Evolutionary conservation across 1,140 invertebrate species (phyloP), one percentile per base, ranked within the genome.

Genomic region (Paracyclopina nana): DNA sequence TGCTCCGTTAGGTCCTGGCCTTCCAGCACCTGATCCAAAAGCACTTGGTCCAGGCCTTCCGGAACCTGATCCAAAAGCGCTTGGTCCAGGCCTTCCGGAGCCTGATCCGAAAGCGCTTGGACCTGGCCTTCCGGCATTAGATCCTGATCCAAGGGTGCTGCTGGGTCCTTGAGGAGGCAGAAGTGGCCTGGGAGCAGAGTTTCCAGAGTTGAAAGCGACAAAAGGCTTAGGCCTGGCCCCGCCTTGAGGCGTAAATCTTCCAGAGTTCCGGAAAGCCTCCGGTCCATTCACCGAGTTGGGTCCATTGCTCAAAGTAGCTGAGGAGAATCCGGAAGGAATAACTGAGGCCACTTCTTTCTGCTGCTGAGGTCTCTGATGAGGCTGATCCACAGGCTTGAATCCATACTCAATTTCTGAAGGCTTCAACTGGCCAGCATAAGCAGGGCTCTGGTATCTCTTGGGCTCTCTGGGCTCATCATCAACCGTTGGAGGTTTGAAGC

Each of bases 291-390:
- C n/a, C n/a, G 22, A 28, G n/a, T 26, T 16, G n/a, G 46, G 46
- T 48, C 46, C 46, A 48, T 48, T 48, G 12, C 24, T 27, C 22
- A 48, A 29, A 6, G 46, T 48, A n/a, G 46, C 46, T n/a, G 46
- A 48, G 14, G 46, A 27, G 27, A 48, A 48, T 20, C 46, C 46
- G 14, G 11, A n/a, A 9, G 46, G 20, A 29, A 48, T 29, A 14
- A 48, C 46, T 27, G 46, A 48, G 27, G 46, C 46, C 25, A 48
- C 46, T n/a, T 48, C 34, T 4, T 38, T 2, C 8, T 38, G 34
- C 14, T 38, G 20, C 20, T 38, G 14, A 16, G 34, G 34, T 38
- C 34, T 38, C 8, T 38, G 34, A 16, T 38, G 34, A 38, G 34
- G 34, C n/a, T n/a, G n/a, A n/a, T n/a, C n/a, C n/a, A n/a, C 14